Percentiles rank a stretch among this genome's conserved stretches.
phyloP scores from a whole-genome alignment of 2,113 vertebrate genomes.

The Mesocricetus auratus region DNA sequence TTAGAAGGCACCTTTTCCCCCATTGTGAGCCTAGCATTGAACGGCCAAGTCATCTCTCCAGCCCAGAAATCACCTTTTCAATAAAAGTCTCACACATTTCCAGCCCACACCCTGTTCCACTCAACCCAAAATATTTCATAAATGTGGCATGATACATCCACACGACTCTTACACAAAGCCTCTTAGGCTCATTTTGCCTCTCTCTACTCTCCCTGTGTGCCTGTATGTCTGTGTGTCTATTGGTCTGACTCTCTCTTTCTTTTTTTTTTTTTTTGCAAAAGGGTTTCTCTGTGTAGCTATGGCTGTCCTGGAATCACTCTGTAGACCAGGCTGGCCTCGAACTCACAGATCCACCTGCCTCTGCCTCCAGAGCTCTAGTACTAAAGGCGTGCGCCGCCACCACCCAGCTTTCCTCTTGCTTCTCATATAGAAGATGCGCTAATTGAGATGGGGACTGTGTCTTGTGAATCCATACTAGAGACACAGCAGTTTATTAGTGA shows the following conservation, averaged over 20 bases:
- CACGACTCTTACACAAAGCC: background rate
- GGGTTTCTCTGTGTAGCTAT: background rate
- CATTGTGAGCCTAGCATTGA: too few relatives aligned
- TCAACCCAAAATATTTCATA: conserved; percentile 9
- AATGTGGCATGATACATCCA: background rate
- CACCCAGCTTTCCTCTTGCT: background rate
- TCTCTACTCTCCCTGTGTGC: background rate
- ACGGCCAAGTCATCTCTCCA: too few relatives aligned
- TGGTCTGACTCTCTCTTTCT: too few relatives aligned
- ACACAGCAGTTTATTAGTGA: background rate
- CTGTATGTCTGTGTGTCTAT: too few relatives aligned
- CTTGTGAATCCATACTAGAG: background rate
- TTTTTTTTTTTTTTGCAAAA: too few relatives aligned
- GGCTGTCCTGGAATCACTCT: background rate
- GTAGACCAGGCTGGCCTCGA: background rate
- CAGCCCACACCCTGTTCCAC: background rate
- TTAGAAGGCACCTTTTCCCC: background rate
- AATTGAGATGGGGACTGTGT: background rate
- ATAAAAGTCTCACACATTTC: background rate
- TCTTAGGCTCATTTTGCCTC: background rate
- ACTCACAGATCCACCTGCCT: background rate
- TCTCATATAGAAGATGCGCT: background rate
- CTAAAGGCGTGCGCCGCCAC: background rate
- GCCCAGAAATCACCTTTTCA: background rate
- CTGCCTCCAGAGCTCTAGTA: background rate